Evolutionary conservation across 1,140 invertebrate genomes (phyloP), one percentile per base, ranked within the genome.

Genomic region (Laodelphax striatellus): DNA sequence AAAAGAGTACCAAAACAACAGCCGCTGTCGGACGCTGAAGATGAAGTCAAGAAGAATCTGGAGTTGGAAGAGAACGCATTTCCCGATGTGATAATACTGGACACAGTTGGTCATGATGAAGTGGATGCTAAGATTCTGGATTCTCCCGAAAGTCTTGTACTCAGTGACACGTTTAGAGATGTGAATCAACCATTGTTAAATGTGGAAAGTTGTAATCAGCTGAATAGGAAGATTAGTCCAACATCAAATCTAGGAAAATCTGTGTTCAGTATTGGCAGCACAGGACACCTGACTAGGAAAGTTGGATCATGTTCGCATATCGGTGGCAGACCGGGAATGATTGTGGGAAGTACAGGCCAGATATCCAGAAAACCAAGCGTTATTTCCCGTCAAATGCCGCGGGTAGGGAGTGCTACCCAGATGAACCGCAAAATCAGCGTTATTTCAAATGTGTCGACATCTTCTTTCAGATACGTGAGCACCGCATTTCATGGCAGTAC

Each of bases 401-500:
- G 58, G 9, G 58, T 60, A 42, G 28, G 31, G 3, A 60, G 58
- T 28, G 50, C 58, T 53, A 19, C 58, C 4, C 28, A 21, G 16
- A 60, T 66, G 62, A 24, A 55, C 11, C 54, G 66, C 8, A 66
- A 64, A 19, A 63, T 62, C 46, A 63, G 63, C 22, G 61, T 64
- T 5, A 65, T 55, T 0, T 68, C 86, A 6, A 84, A 83, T 42
- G 63, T 66, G 46, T 67, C 86, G 4, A 84, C 82, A 0, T 89
- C 87, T 31, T 90, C 87, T 19, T 88, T 91, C 66, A 82, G 88
- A 62, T 92, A 90, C 64, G 80, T 91, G 64, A 87, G 84, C 24
- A 90, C 88, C 0, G 85, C 87, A 0, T 90, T 88, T 68, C 88
- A 90, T 65, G 88, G 88, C 0, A 90, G 87, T 42, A 88, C 87